phyloP scores from a whole-genome alignment of 2,113 vertebrate genomes.

The Chionodraco myersi region DNA sequence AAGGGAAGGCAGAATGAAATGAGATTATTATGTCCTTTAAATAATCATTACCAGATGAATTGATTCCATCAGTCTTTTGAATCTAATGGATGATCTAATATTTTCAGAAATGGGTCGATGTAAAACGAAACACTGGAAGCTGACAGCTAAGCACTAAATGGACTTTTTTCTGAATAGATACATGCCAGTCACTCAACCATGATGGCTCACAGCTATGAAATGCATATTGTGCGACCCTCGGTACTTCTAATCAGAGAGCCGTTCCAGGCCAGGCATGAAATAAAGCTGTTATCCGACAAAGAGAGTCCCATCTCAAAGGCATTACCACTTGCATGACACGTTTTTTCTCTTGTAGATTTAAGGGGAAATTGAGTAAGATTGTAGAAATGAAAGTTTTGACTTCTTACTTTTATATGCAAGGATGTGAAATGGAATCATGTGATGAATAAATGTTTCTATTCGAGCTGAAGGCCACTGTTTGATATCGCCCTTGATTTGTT shows the following conservation, averaged over 20 bases:
- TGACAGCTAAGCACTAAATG: conserved; percentile 33
- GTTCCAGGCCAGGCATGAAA: conserved; percentile 60
- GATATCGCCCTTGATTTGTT: conserved; percentile 47
- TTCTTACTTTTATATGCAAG: conserved; percentile 39
- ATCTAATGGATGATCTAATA: conserved; percentile 10
- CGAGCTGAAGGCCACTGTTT: conserved; percentile 34
- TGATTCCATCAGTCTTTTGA: conserved; percentile 15
- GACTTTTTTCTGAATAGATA: conserved; percentile 48
- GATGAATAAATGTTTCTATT: conserved; percentile 54
- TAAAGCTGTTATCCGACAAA: conserved; percentile 66
- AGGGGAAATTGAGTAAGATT: conserved; percentile 37
- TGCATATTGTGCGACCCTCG: conserved; percentile 60
- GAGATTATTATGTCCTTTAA: conserved; percentile 8
- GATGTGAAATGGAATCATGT: conserved; percentile 46
- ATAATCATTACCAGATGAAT: conserved; percentile 30
- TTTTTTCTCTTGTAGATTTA: conserved; percentile 46
- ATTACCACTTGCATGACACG: conserved; percentile 49
- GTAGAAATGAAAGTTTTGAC: conserved; percentile 38
- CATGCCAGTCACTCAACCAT: conserved; percentile 27
- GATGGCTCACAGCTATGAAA: conserved; percentile 50
- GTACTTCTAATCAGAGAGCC: conserved; percentile 57
- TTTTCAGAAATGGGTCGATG: conserved; percentile 39
- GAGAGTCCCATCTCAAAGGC: conserved; percentile 42
- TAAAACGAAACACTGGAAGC: conserved; percentile 49
- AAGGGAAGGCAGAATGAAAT: conserved; percentile 4